Percentiles rank a stretch among this genome's conserved stretches.
Conservation (phyloP, 2,113 vertebrate genomes). For the Cyanoderma ruficeps region DNA sequence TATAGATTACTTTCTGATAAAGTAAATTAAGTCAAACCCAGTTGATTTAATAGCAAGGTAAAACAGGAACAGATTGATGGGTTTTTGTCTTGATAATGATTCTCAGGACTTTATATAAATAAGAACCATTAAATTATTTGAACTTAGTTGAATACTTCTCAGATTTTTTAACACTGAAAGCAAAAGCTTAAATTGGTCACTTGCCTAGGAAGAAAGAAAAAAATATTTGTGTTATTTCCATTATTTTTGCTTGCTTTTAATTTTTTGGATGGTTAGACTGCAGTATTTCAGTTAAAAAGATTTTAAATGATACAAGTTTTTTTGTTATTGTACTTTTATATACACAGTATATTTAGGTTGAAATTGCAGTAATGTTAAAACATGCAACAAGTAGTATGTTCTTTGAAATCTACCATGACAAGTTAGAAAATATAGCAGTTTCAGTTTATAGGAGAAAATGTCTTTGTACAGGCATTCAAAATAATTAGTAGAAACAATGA, state of each 20-base stretch:
- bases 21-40: background rate
- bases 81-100: background rate
- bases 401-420: background rate
- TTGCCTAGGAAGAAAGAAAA: background rate
- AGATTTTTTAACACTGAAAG: background rate
- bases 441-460: background rate
- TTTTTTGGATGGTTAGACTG: background rate
- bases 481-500: background rate
- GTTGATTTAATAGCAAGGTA: background rate
- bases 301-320: background rate
- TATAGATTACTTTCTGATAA: background rate
- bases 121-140: background rate
- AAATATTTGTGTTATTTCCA: background rate
- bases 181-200: background rate
- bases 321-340: background rate
- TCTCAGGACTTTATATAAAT: background rate
- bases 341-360: background rate
- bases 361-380: background rate
- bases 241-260: background rate
- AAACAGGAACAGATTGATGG: background rate
- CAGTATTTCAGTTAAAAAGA: background rate
- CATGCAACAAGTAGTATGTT: background rate
- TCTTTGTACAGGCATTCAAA: background rate
- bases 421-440: background rate
- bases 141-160: background rate